phyloP scores from a whole-genome alignment of 1,140 invertebrate genomes.

The Cherax destructor region DNA sequence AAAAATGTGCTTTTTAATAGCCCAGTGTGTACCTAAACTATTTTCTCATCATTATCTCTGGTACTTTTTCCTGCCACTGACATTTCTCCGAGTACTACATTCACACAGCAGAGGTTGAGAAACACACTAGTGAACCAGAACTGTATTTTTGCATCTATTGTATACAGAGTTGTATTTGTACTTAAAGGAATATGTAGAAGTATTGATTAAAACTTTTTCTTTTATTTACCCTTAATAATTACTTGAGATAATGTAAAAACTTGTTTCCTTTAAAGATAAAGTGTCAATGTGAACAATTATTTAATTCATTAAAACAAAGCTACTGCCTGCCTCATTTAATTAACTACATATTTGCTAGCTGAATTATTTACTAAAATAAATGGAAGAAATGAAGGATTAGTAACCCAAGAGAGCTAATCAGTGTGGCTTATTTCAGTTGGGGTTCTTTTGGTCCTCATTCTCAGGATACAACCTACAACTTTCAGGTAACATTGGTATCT shows the following conservation, averaged over 20 bases:
- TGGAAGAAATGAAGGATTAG: too few species aligned
- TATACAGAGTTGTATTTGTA: slow-evolving; percentile 70
- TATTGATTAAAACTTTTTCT: slow-evolving; percentile 30
- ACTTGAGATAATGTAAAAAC: background rate
- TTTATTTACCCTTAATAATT: background rate
- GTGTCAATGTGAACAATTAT: too few species aligned
- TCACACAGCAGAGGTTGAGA: slow-evolving; percentile 16
- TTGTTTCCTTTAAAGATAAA: background rate
- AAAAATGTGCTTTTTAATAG: slow-evolving; percentile 16
- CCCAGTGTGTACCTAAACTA: background rate
- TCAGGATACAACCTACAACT: too few species aligned
- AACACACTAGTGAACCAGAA: slow-evolving; percentile 66
- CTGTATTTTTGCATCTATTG: slow-evolving; percentile 70
- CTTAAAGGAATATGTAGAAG: slow-evolving; percentile 59
- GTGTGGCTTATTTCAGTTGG: too few species aligned
- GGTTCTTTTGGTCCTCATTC: too few species aligned
- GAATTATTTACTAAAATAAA: too few species aligned
- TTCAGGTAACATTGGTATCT: too few species aligned
- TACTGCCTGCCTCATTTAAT: too few species aligned
- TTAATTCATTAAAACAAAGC: too few species aligned
- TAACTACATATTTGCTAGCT: too few species aligned
- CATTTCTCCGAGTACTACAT: slow-evolving; percentile 8
- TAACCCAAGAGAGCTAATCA: too few species aligned
- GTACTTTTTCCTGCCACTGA: slow-evolving; percentile 4
- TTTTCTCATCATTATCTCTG: slow-evolving; percentile 6